Conservation (phyloP, 1,140 invertebrate genomes). For the Zaprionus kolodkinae region DNA sequence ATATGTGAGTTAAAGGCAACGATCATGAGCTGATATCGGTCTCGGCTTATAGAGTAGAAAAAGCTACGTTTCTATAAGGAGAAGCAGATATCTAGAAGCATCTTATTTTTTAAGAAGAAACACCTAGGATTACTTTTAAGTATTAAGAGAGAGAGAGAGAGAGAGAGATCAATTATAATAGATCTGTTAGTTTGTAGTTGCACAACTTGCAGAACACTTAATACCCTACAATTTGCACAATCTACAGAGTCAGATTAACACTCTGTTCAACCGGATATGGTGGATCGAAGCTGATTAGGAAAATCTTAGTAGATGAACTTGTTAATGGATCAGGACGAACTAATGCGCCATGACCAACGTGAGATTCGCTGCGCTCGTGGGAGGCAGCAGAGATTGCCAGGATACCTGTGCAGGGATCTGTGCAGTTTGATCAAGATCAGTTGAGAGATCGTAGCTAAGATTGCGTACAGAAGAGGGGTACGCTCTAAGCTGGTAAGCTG, state of each 20-base stretch:
- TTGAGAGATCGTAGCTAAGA: slow-evolving; percentile 60
- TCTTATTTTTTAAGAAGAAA: neutral
- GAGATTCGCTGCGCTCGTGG: slow-evolving; percentile 57
- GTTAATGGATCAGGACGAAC: slow-evolving; percentile 36
- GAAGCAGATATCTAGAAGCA: too few species aligned
- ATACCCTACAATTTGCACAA: slow-evolving; percentile 43
- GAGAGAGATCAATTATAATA: neutral
- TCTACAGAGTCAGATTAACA: slow-evolving; percentile 18
- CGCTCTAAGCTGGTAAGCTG: slow-evolving; percentile 52
- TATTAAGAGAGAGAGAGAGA: too few species aligned
- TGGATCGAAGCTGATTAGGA: slow-evolving; percentile 35
- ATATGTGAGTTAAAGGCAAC: neutral
- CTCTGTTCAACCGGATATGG: slow-evolving; percentile 36
- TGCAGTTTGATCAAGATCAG: neutral
- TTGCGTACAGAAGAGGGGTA: slow-evolving; percentile 54
- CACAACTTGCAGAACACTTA: slow-evolving; percentile 1
- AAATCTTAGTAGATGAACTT: slow-evolving; percentile 40
- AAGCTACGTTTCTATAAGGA: neutral
- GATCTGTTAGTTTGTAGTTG: neutral
- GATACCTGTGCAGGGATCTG: neutral
- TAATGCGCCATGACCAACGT: slow-evolving; percentile 68
- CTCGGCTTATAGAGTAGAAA: neutral
- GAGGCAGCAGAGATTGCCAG: slow-evolving; percentile 19
- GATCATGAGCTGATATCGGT: neutral
- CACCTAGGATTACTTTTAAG: too few species aligned